These are phyloP conservation scores for Eurosta solidaginis DNA, from an alignment of 1,140 invertebrate genomes.

Conservation along the genomic window DNA sequence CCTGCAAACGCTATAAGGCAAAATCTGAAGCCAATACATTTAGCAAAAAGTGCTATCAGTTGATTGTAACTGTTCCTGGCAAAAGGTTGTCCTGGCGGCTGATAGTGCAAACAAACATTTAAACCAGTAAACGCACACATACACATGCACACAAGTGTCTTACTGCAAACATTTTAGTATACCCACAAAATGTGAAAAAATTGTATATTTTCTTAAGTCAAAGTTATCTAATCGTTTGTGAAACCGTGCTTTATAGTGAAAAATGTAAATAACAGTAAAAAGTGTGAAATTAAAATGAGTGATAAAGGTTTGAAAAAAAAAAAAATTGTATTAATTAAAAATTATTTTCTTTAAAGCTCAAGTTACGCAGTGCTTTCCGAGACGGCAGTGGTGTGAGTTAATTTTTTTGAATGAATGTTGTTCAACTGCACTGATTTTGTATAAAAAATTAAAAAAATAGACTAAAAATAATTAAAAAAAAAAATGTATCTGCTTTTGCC, in stretches of 20 bases:
- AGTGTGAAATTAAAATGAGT: background rate
- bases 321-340: background rate
- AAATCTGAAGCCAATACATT: background rate
- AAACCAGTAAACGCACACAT: background rate
- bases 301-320: background rate
- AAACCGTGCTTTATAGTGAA: background rate
- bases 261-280: background rate
- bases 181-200: slow-evolving; percentile 26
- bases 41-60: slow-evolving; percentile 42
- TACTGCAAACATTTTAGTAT: slow-evolving; percentile 29
- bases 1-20: slow-evolving; percentile 18
- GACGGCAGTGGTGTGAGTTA: too few species aligned
- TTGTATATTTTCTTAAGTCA: background rate
- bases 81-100: slow-evolving; percentile 50
- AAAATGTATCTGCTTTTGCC: too few species aligned
- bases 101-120: too few species aligned
- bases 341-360: too few species aligned
- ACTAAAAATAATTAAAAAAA: too few species aligned
- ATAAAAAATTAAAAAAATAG: too few species aligned
- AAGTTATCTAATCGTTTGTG: slow-evolving; percentile 3
- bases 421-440: too few species aligned
- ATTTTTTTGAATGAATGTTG: too few species aligned
- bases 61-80: slow-evolving; percentile 58
- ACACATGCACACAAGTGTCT: background rate
- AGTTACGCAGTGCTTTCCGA: too few species aligned